Evolutionary conservation across 2,113 vertebrate species (phyloP), one percentile per base, ranked within the genome.

Genomic region (Epinephelus cyanopodus): DNA sequence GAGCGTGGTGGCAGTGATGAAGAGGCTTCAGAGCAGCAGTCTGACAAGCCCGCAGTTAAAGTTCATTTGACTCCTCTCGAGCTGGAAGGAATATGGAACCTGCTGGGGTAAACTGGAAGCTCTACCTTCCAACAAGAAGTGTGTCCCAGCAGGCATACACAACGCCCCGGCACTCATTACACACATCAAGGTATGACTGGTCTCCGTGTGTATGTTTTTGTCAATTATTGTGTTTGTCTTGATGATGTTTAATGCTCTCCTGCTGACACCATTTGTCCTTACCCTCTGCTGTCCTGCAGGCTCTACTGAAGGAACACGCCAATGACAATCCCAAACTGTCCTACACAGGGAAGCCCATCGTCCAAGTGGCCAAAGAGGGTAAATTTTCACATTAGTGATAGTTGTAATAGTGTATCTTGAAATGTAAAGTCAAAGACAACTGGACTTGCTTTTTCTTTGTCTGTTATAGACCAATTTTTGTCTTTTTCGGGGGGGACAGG

Each of bases 281-380:
- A 12, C 48, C 45, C n/a, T 47, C 18, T 71, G 45, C 5, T 60
- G 65, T 57, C 42, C 10, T 56, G 54, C 91, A 99, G 98, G 92
- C 96, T 52, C 92, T 99, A 64, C 93, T 99, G 62, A 96, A 97
- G 84, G 97, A 98, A 80, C 97, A 98, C 73, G 96, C 96, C 0
- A 96, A 91, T 73, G 98, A 98, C 33, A 95, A 96, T 87, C 96
- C 97, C 78, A 96, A 98, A 90, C 92, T 97, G 90, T 97, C 98
- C 85, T 98, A 98, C 95, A 98, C 97, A 70, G 98, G 97, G 82
- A 92, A 96, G 77, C 98, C 98, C 47, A 99, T 99, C 48, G 92
- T 99, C 87, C 87, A 97, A 94, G 95, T 99, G 98, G 98, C 97
- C 98, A 53, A 98, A 97, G 92, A 97, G 98, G 93, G 97, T 96